Percentiles rank a stretch among this genome's conserved stretches.
Conservation (phyloP, 2,888 invertebrate genomes). For the Calameuta pallipes region DNA sequence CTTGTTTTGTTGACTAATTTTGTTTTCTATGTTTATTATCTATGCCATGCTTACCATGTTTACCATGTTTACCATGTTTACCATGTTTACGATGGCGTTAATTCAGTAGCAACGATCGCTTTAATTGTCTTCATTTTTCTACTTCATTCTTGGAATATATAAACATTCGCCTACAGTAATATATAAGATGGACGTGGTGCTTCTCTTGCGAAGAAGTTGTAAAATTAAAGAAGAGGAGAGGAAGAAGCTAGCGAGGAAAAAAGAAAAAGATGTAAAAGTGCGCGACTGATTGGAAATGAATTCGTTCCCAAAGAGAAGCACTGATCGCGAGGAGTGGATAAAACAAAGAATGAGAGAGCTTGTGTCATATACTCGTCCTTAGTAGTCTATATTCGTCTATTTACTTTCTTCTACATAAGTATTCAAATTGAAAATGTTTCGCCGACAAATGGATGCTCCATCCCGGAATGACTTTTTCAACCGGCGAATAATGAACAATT, state of each 20-base stretch:
- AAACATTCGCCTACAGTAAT: not conserved
- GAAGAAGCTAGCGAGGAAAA: not conserved
- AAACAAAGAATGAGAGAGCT: not conserved
- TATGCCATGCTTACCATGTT: not conserved
- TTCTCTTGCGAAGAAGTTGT: not conserved
- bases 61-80: not conserved
- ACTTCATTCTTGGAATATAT: not conserved
- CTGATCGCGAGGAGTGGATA: not conserved
- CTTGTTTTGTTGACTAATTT: slow-evolving; percentile 19
- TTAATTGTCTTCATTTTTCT: not conserved
- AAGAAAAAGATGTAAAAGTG: not conserved
- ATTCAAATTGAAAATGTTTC: slow-evolving; percentile 42
- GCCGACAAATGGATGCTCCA: slow-evolving; percentile 39
- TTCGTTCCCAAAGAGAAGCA: not conserved
- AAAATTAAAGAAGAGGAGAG: not conserved
- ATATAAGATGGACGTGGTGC: not conserved
- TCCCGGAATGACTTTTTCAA: slow-evolving; percentile 21
- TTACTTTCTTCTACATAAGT: slow-evolving; percentile 40
- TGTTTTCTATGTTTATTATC: not conserved
- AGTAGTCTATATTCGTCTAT: no score
- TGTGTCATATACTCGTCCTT: no score
- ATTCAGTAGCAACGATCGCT: not conserved
- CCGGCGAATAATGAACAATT: slow-evolving; percentile 16
- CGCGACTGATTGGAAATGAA: not conserved
- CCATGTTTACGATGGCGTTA: not conserved